phyloP scores from a whole-genome alignment of 2,113 vertebrate species.

The Embiotoca jacksoni region DNA sequence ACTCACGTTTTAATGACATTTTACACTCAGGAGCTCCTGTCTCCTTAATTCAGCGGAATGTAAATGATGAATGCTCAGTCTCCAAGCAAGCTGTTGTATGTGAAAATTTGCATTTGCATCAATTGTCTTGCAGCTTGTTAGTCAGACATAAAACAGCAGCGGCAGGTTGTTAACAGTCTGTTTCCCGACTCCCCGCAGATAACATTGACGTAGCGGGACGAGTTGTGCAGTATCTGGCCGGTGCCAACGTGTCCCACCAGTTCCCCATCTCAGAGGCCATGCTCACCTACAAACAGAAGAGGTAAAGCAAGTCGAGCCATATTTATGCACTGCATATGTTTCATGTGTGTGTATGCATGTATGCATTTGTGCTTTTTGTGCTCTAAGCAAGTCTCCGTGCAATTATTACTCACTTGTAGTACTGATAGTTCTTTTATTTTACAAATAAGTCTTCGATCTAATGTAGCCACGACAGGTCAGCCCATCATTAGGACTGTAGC shows the following conservation, averaged over 20 bases:
- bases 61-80: conserved; percentile 49
- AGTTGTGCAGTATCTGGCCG: conserved; percentile 78
- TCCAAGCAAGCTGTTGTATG: not conserved
- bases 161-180: conserved; percentile 20
- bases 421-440: conserved; percentile 17
- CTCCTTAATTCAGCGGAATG: conserved; percentile 35
- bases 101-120: conserved; percentile 32
- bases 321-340: conserved; percentile 5
- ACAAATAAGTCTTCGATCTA: not conserved
- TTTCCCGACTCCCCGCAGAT: conserved; percentile 60
- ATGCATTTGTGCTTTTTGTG: conserved; percentile 27
- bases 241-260: conserved; percentile 87
- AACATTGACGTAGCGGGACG: conserved; percentile 80
- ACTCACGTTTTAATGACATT: conserved; percentile 51
- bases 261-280: conserved; percentile 89
- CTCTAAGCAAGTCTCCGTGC: conserved; percentile 28
- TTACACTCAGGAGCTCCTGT: conserved; percentile 7
- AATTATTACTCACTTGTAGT: conserved; percentile 1
- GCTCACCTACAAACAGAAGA: conserved; percentile 87
- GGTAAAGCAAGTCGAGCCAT: conserved; percentile 47
- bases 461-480: not conserved
- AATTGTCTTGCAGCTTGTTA: conserved; percentile 35
- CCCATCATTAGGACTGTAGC: not conserved
- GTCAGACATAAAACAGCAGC: conserved; percentile 8
- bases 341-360: conserved; percentile 36